phyloP scores from a whole-genome alignment of 2,888 invertebrate genomes.

The Cerceris ruficornis region DNA sequence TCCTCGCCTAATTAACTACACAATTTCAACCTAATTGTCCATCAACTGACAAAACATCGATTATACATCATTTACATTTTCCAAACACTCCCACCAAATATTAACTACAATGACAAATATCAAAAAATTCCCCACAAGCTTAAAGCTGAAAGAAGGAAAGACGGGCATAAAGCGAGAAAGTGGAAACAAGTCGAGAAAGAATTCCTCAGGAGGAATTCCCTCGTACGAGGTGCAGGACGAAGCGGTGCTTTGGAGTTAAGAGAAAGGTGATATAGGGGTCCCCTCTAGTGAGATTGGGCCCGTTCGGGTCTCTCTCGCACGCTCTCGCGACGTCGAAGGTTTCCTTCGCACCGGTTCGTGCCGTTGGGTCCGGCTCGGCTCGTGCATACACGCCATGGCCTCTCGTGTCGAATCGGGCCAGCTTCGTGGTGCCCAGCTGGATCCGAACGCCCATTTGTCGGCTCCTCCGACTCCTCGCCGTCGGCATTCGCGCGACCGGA shows the following conservation, averaged over 20 bases:
- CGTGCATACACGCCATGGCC: constrained; percentile 64
- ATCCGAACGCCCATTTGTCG: constrained; percentile 51
- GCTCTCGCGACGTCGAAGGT: constrained; percentile 56
- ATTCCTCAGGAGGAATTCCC: constrained; percentile 10
- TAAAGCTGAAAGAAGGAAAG: too few relatives aligned
- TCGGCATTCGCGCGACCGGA: constrained; percentile 36
- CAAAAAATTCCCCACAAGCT: too few relatives aligned
- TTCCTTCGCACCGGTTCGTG: constrained; percentile 63
- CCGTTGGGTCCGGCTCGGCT: constrained; percentile 61
- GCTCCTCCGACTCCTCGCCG: constrained; percentile 35
- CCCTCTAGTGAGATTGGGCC: constrained; percentile 69
- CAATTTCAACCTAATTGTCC: too few relatives aligned
- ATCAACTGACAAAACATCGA: too few relatives aligned
- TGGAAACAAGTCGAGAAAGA: too few relatives aligned
- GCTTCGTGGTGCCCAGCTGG: constrained; percentile 61
- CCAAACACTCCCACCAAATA: too few relatives aligned
- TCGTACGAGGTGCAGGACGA: not conserved
- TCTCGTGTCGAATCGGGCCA: constrained; percentile 66
- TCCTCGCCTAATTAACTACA: too few relatives aligned
- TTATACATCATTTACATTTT: too few relatives aligned
- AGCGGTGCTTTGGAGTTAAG: constrained; percentile 45
- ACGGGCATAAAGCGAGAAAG: too few relatives aligned
- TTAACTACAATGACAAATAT: too few relatives aligned
- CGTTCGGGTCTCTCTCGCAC: constrained; percentile 60
- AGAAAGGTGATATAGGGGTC: constrained; percentile 55